These are phyloP conservation scores for Eristalis intricaria DNA, from an alignment of 2,888 invertebrate genomes.

Conservation along the genomic window DNA sequence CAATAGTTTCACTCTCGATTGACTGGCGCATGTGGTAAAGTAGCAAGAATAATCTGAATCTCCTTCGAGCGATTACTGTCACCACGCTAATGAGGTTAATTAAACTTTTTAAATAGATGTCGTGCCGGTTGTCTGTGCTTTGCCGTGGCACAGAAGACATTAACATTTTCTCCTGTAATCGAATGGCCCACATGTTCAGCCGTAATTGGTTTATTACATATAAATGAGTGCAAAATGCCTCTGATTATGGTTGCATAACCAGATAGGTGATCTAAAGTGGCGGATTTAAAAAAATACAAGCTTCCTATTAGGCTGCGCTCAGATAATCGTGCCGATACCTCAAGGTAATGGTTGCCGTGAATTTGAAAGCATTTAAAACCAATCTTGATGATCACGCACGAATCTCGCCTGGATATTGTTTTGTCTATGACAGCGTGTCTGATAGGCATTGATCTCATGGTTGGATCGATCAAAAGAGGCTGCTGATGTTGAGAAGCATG, in stretches of 20 bases:
- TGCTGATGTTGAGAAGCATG: too few relatives aligned
- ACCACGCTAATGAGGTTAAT: background rate
- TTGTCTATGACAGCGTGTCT: too few relatives aligned
- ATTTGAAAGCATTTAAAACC: too few relatives aligned
- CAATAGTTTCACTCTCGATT: background rate
- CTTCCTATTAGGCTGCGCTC: background rate
- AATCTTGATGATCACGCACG: too few relatives aligned
- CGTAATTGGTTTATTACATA: background rate
- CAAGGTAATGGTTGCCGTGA: too few relatives aligned
- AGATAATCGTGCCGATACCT: too few relatives aligned
- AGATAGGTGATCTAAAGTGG: background rate
- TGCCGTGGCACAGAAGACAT: background rate
- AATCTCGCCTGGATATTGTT: too few relatives aligned
- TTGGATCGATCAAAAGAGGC: too few relatives aligned
- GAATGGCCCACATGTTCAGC: background rate
- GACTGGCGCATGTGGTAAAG: background rate
- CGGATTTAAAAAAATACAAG: background rate
- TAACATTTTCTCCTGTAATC: background rate
- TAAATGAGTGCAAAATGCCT: background rate
- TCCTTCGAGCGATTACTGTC: background rate
- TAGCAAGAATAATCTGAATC: background rate
- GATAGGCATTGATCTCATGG: too few relatives aligned
- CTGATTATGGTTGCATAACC: background rate
- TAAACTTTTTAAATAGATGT: background rate
- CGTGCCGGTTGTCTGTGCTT: background rate